A percentile compares a stretch with the other conserved stretches of the same genome.
Evolutionary conservation across 2,113 vertebrate genomes (phyloP).

Genomic region (Phylloscopus whistleri): DNA sequence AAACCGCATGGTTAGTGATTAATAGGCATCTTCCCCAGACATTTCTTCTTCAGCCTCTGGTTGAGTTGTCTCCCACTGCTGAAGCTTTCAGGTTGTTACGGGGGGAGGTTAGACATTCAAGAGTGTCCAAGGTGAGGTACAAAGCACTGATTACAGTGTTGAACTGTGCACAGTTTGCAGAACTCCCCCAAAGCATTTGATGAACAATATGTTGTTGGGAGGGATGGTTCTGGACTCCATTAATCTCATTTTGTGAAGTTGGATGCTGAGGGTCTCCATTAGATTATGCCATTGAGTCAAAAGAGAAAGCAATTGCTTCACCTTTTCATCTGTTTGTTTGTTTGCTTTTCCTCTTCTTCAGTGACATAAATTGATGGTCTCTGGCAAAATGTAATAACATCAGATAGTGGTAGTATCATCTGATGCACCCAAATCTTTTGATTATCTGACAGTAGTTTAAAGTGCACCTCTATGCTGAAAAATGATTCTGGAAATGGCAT

Average conservation of each 20-base stretch:
- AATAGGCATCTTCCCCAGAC: fast-evolving
- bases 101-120: background rate
- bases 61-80: background rate
- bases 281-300: background rate
- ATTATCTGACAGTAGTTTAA: background rate
- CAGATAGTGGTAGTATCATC: background rate
- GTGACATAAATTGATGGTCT: background rate
- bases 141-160: background rate
- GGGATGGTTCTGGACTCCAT: background rate
- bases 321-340: background rate
- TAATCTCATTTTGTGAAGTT: background rate
- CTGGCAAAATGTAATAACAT: background rate
- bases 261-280: background rate
- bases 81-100: background rate
- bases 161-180: background rate
- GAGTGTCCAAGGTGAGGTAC: background rate
- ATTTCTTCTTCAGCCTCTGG: background rate
- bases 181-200: background rate
- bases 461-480: background rate
- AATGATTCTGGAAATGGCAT: background rate
- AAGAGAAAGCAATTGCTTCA: background rate
- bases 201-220: background rate
- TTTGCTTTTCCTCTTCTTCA: background rate
- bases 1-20: background rate
- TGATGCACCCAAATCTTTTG: background rate